Percentiles rank a stretch among this genome's conserved stretches.
phyloP scores from a whole-genome alignment of 2,797 vertebrate species.

The Poecilia velifera region DNA sequence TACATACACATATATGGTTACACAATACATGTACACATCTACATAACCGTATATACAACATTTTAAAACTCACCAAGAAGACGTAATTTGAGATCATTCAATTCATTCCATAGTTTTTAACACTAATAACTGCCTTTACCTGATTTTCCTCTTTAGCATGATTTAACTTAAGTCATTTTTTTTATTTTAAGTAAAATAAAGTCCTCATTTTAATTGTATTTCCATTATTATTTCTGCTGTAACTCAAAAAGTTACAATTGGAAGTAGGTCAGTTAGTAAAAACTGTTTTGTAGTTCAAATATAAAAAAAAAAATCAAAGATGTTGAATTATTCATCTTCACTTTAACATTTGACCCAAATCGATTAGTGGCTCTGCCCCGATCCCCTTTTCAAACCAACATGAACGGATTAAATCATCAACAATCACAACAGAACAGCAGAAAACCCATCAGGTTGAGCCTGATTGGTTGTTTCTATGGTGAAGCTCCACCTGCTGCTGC shows the following conservation, averaged over 20 bases:
- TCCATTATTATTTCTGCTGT: neutral
- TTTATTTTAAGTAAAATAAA: neutral
- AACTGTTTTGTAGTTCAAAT: neutral
- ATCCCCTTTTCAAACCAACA: neutral
- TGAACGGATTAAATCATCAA: slow-evolving; percentile 23
- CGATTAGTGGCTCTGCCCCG: neutral
- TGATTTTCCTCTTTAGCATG: no score
- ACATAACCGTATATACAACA: no score
- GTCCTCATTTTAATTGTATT: neutral
- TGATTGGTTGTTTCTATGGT: slow-evolving; percentile 81
- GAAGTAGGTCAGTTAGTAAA: neutral
- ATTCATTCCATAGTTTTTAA: no score
- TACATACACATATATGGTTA: no score
- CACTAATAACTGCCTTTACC: no score
- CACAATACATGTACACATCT: no score
- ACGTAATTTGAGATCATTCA: no score
- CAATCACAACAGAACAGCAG: slow-evolving; percentile 56
- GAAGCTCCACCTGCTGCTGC: slow-evolving; percentile 59
- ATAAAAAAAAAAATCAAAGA: neutral
- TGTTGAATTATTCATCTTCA: neutral
- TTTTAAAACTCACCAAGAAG: no score
- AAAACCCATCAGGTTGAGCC: slow-evolving; percentile 40
- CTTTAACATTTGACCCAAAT: neutral
- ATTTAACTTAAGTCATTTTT: no score
- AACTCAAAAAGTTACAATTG: neutral